phyloP scores from a whole-genome alignment of 2,113 vertebrate genomes.

The Nothobranchius kuhntae region DNA sequence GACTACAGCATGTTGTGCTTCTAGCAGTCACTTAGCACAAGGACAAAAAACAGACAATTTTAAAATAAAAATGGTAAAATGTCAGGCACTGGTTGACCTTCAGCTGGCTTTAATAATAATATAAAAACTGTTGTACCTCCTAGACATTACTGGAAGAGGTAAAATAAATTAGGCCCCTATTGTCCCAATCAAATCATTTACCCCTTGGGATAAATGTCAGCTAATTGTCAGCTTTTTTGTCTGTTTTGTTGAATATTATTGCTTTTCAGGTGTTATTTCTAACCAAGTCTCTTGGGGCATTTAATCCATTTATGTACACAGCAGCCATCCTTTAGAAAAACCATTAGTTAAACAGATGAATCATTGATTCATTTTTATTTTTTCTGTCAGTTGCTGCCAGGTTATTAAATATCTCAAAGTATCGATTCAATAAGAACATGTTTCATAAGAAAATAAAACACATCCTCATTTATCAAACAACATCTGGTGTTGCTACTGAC shows the following conservation, averaged over 20 bases:
- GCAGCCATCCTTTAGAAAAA: conserved; percentile 32
- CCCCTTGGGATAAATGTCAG: conserved; percentile 2
- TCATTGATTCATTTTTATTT: conserved; percentile 28
- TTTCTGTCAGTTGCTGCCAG: conserved; percentile 36
- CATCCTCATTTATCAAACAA: too few species aligned
- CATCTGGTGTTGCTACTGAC: too few species aligned
- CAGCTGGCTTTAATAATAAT: conserved; percentile 13
- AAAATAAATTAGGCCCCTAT: neutral
- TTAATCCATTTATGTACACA: conserved; percentile 21
- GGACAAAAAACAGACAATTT: conserved; percentile 1
- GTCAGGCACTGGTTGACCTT: conserved; percentile 4
- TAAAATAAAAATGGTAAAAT: conserved; percentile 19
- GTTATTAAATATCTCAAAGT: conserved; percentile 11
- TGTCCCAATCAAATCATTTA: conserved; percentile 6
- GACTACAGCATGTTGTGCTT: conserved; percentile 36
- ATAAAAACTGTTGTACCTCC: neutral
- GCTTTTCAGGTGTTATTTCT: conserved; percentile 15
- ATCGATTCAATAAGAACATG: too few species aligned
- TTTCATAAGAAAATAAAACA: conserved; percentile 13
- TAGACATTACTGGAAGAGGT: neutral
- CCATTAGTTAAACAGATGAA: conserved; percentile 33
- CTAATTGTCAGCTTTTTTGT: conserved; percentile 13
- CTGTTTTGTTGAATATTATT: conserved; percentile 12
- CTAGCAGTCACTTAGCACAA: conserved; percentile 35
- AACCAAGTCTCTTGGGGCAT: conserved; percentile 9